Base-by-base conservation (phyloP, 2,888 invertebrate genomes). In the Tolmerus cingulatus region DNA sequence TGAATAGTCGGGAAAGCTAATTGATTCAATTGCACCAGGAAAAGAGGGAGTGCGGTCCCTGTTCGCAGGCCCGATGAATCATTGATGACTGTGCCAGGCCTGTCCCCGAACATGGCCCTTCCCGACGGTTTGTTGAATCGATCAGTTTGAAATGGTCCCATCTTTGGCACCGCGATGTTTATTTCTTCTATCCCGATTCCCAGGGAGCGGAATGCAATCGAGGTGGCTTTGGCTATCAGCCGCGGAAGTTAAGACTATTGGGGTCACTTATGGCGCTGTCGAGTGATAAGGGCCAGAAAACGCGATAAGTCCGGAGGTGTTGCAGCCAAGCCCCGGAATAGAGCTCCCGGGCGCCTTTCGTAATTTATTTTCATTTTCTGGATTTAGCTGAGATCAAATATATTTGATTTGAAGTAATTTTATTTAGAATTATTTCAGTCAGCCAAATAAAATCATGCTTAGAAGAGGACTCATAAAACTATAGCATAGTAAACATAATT, bases 281-380 rank as follows among this genome's bases (percentile, higher is more conserved):
- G 78, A 78, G 78, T 78, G 78, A 78, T 78, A 78, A 78, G 43
- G n/a, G 12, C 37, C 78, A 78, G 78, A 78, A 78, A 78, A 40
- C 23, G 78, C 43, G 76, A 76, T 74, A 16, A 66, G 66, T 27
- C 19, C 23, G 66, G 66, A 66, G 66, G 66, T 66, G 66, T 66
- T 66, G 4, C 23, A 66, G 12, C 9, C 23, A 19, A 23, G 57
- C 57, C 8, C 9, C n/a, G 27, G 66, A 66, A 23, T 19, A 12
- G 9, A 19, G 27, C 9, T 27, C 2, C 9, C 23, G 66, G 23
- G 4, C 27, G 19, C 19, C 23, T 66, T 5, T 66, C 2, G 9
- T 66, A 23, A 66, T 27, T 66, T 66, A 27, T 27, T 66, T 27
- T 27, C 12, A 8, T 66, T 19, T n/a, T 19, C 8, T 57, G 57